These are phyloP conservation scores for Heliconius himera DNA, from an alignment of 1,140 invertebrate species.

Conservation along the genomic window DNA sequence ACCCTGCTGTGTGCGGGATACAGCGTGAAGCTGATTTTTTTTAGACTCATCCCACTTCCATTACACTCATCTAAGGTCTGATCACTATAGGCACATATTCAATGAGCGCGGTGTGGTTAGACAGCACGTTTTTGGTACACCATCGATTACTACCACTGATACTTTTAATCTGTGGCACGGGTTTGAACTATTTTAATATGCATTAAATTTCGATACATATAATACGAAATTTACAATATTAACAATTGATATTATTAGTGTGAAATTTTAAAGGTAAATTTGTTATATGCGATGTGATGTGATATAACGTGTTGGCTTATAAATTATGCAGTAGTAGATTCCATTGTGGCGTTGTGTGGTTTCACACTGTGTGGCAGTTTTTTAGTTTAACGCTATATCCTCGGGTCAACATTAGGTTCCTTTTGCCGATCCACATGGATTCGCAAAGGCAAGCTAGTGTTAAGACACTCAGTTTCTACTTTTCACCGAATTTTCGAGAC, in stretches of 20 bases:
- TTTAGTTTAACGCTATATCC: no score
- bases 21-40: no score
- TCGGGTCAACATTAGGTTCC: no score
- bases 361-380: no score
- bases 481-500: no score
- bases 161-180: slow-evolving; percentile 25
- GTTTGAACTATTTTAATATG: slow-evolving; percentile 23
- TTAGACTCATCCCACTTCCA: background rate
- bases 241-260: background rate
- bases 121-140: slow-evolving; percentile 23
- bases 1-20: no score
- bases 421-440: no score
- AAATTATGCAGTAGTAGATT: no score
- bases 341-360: no score
- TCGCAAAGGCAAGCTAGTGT: no score
- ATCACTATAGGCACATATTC: slow-evolving; percentile 19
- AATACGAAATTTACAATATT: background rate
- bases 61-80: background rate
- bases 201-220: slow-evolving; percentile 10
- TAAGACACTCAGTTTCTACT: no score
- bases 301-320: background rate
- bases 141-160: slow-evolving; percentile 15
- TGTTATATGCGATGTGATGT: background rate
- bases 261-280: slow-evolving; percentile 2
- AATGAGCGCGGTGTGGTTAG: slow-evolving; percentile 17